Conservation (phyloP, 1,140 invertebrate species). For the Yoshiicerus persimilis region DNA sequence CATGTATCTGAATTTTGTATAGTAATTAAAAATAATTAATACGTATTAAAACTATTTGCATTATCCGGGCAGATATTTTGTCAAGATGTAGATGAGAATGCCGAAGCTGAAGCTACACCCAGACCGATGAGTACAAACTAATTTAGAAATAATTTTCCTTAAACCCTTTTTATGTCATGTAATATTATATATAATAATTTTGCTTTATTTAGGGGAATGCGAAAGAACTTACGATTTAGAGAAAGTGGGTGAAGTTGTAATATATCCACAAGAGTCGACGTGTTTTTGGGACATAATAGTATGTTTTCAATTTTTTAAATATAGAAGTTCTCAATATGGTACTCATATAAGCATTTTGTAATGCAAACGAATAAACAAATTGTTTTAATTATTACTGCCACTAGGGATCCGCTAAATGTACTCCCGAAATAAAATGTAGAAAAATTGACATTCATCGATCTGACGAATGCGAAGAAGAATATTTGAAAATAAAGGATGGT, state of each 20-base stretch:
- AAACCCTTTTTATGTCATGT: no score
- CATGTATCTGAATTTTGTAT: no score
- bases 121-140: background rate
- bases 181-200: no score
- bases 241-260: background rate
- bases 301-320: background rate
- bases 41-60: no score
- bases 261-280: background rate
- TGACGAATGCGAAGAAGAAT: background rate
- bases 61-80: no score
- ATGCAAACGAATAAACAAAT: no score
- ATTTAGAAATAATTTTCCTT: no score
- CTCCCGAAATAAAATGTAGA: background rate
- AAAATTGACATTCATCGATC: background rate
- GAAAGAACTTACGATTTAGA: background rate
- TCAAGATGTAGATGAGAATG: background rate
- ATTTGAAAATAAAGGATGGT: slow-evolving; percentile 17
- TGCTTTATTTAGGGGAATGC: background rate
- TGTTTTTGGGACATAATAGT: background rate
- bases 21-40: no score
- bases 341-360: no score
- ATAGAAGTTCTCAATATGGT: no score
- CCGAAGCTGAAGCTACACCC: background rate
- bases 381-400: background rate
- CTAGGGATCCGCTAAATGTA: background rate